Percentiles rank a stretch among this genome's conserved stretches.
These are phyloP conservation scores for Hydrocynus forskahlii DNA, from an alignment of 2,797 vertebrate genomes.

Conservation along the genomic window DNA sequence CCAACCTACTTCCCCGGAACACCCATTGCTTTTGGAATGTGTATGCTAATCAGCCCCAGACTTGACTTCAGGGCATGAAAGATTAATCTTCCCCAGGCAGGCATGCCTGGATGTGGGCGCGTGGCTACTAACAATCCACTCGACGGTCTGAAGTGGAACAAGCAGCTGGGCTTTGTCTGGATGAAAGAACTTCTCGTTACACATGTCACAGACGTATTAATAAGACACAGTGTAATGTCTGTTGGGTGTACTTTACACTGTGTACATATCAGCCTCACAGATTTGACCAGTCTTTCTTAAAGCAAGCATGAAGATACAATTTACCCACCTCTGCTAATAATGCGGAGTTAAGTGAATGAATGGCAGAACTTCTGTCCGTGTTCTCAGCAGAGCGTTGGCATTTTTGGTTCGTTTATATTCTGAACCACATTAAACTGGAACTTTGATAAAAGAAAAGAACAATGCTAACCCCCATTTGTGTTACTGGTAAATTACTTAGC, in stretches of 20 bases:
- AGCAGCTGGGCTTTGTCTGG: constrained; percentile 19
- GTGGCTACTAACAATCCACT: neutral
- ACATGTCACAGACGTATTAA: neutral
- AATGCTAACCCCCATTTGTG: neutral
- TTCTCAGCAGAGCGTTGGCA: neutral
- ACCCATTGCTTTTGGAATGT: constrained; percentile 20
- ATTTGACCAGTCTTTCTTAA: neutral
- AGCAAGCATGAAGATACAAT: neutral
- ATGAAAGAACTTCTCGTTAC: neutral
- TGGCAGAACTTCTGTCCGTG: neutral
- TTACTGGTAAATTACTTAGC: no score
- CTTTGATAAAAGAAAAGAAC: constrained; percentile 2
- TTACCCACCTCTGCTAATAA: neutral
- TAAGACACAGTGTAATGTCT: neutral
- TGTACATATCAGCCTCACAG: neutral
- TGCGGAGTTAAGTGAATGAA: neutral
- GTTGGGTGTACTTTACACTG: neutral
- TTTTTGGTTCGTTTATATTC: constrained; percentile 1
- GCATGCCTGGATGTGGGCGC: constrained; percentile 6
- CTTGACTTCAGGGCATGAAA: constrained; percentile 3
- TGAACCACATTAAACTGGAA: neutral
- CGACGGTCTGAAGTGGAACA: constrained; percentile 1
- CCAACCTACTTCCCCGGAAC: neutral
- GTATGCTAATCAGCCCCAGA: constrained; percentile 21
- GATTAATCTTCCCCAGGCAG: constrained; percentile 3